These are phyloP conservation scores for Phenganax stokvisi DNA, from an alignment of 92 coral and sea anemone genomes.

Conservation along the genomic window DNA sequence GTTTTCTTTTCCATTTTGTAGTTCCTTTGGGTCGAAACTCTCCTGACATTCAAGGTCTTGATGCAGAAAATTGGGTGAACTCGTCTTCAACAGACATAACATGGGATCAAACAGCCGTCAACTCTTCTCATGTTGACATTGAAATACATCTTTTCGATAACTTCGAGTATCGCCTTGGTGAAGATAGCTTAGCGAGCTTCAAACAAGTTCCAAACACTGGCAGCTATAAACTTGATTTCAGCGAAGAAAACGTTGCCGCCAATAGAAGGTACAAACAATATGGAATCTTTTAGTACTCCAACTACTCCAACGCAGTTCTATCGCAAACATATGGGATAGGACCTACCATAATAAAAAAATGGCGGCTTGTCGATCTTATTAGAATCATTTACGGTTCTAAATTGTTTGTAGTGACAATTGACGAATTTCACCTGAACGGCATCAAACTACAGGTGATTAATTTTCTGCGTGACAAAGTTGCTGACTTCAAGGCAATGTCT, in stretches of 20 bases:
- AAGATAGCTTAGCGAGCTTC: neutral
- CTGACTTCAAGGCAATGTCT: too few species aligned
- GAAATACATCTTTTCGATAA: neutral
- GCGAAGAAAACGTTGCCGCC: neutral
- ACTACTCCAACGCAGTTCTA: too few species aligned
- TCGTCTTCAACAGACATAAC: neutral
- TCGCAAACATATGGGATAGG: too few species aligned
- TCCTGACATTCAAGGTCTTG: conserved; percentile 21
- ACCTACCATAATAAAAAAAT: too few species aligned
- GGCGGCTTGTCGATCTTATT: too few species aligned
- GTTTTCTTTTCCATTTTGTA: neutral
- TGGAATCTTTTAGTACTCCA: too few species aligned
- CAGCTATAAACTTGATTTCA: conserved; percentile 3
- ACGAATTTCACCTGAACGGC: too few species aligned
- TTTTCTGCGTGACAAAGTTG: too few species aligned
- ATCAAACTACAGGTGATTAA: too few species aligned
- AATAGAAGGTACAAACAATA: neutral
- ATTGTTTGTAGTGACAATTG: too few species aligned
- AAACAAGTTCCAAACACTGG: neutral
- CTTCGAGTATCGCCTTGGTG: neutral
- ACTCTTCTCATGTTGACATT: conserved; percentile 10
- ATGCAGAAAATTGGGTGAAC: neutral
- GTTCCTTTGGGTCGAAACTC: conserved; percentile 26
- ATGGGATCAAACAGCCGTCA: neutral
- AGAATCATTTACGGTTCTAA: too few species aligned